Percentiles rank a stretch among this genome's conserved stretches.
Evolutionary conservation across 2,888 invertebrate species (phyloP).

Genomic region (Meiosimyza platycephala): DNA sequence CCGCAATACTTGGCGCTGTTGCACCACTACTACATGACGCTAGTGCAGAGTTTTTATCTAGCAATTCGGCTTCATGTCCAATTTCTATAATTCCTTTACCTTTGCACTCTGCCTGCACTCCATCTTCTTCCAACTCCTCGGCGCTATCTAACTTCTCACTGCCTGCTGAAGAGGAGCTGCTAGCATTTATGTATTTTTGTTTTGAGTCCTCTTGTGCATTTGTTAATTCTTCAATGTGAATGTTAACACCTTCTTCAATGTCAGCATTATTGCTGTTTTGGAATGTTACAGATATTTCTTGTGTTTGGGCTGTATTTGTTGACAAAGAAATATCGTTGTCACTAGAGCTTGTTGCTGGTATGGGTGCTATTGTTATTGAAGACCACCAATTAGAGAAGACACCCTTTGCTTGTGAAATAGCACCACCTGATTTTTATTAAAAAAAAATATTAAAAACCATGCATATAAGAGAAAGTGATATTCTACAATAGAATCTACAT

Average conservation of each 20-base stretch:
- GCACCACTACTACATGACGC: slow-evolving; percentile 29
- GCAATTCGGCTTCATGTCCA: slow-evolving; percentile 63
- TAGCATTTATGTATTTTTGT: background rate
- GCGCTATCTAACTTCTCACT: slow-evolving; percentile 54
- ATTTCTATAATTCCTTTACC: slow-evolving; percentile 40
- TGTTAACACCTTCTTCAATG: slow-evolving; percentile 55
- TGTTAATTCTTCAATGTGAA: slow-evolving; percentile 50
- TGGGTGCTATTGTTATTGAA: slow-evolving; percentile 71
- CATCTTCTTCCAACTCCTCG: slow-evolving; percentile 53
- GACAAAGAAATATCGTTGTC: slow-evolving; percentile 27
- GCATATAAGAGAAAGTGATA: background rate
- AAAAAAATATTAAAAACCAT: slow-evolving; percentile 53
- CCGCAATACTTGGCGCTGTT: slow-evolving; percentile 27
- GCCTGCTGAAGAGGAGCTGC: slow-evolving; percentile 23
- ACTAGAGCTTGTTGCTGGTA: slow-evolving; percentile 26
- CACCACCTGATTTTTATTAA: slow-evolving; percentile 73
- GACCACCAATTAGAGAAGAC: slow-evolving; percentile 91
- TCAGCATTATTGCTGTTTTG: slow-evolving; percentile 54
- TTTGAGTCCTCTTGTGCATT: slow-evolving; percentile 19
- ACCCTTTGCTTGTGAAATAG: slow-evolving; percentile 86
- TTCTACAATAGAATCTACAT: no score
- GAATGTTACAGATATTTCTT: slow-evolving; percentile 60
- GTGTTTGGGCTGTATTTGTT: slow-evolving; percentile 34
- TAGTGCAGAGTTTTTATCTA: slow-evolving; percentile 50
- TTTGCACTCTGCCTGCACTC: slow-evolving; percentile 17